phyloP scores from a whole-genome alignment of 1,140 invertebrate genomes.

The Trachelipus rathkii region DNA sequence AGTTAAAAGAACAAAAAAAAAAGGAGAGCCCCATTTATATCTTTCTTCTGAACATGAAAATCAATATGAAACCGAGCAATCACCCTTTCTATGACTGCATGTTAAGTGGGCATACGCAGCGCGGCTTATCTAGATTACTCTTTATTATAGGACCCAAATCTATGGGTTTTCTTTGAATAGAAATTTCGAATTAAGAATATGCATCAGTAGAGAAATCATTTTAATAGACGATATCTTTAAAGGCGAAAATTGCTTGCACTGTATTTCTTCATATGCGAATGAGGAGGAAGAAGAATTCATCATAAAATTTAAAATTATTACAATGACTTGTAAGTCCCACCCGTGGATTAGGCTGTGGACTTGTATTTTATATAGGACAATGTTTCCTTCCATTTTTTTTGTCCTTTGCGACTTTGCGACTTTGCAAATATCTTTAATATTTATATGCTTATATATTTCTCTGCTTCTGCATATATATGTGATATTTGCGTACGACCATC shows the following conservation, averaged over 20 bases:
- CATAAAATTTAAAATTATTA: constrained; percentile 14
- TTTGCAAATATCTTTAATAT: constrained; percentile 2
- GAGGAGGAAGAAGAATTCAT: background rate
- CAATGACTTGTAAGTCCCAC: constrained; percentile 8
- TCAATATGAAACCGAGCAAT: constrained; percentile 4
- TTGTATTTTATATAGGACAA: constrained; percentile 8
- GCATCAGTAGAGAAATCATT: background rate
- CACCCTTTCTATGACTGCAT: constrained; percentile 6
- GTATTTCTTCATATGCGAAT: background rate
- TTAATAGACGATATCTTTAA: background rate
- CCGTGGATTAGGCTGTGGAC: background rate
- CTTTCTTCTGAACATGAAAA: constrained; percentile 2
- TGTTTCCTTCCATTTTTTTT: background rate
- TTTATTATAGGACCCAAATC: background rate
- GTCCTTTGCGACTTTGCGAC: background rate
- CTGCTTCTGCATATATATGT: background rate
- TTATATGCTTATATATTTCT: constrained; percentile 5
- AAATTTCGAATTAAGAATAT: background rate
- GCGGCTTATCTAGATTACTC: constrained; percentile 3
- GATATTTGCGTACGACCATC: background rate
- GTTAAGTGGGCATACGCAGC: constrained; percentile 8
- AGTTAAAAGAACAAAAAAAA: constrained; percentile 9
- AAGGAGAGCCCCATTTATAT: background rate
- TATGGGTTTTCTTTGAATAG: constrained; percentile 7
- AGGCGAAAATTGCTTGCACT: background rate